Evolutionary conservation across 2,888 invertebrate species (phyloP), one percentile per base, ranked within the genome.

Genomic region (Cataglyphis albicans): DNA sequence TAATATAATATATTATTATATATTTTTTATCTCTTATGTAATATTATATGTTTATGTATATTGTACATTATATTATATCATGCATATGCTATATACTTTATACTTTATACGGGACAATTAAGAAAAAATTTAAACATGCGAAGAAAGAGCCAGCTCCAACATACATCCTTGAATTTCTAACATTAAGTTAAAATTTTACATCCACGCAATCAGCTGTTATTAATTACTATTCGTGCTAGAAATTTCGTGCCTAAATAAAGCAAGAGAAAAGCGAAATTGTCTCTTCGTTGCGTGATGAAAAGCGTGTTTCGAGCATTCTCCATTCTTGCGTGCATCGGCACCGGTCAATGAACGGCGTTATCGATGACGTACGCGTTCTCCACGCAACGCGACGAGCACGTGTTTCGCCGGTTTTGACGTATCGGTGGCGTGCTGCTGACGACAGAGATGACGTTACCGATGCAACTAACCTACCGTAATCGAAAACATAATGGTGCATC

Each of bases 381-480:
- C 32, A 74, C 63, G 32, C 25, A 21, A 65, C 67, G 61, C 48
- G 29, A 57, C 38, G 44, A 64, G 70, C 48, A 81, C 9, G 55
- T 21, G 44, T 44, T n/a, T 35, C 59, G 7, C 5, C 48, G n/a
- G 21, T 12, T 57, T 55, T 85, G 88, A 88, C 87, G 86, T 75
- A 68, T 82, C 80, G 65, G 59, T 35, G 38, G 35, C 85, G 83
- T 83, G 3, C 44, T 72, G 84, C 63, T 86, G 89, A 90, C 90
- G 92, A 85, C 82, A 55, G 6, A 72, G 84, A 80, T 93, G 93
- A 93, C 93, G 93, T 91, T 88, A 81, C 81, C 85, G 92, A 94
- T 94, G 94, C 94, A 94, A 94, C 94, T 94, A 94, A 94, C 94
- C 94, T 94, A 94, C 93, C 93, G 92, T 93, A 94, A 94, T 93